phyloP scores from a whole-genome alignment of 2,113 vertebrate genomes.

The Rhinopomastus cyanomelas region DNA sequence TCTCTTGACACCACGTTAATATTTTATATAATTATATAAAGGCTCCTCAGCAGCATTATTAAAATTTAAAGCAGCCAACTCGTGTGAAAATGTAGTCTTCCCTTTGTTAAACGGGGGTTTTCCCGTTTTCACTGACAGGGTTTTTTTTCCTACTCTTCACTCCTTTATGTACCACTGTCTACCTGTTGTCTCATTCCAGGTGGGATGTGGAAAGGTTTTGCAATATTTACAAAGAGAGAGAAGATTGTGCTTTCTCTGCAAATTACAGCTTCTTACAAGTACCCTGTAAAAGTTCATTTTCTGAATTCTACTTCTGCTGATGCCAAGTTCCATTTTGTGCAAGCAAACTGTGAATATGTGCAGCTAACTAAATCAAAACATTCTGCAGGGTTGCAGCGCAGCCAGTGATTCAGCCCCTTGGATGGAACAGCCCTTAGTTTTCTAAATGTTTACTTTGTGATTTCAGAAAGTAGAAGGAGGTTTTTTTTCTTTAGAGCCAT shows the following conservation, averaged over 20 bases:
- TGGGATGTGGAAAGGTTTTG: background rate
- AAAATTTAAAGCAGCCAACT: constrained; percentile 30
- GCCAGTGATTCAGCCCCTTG: background rate
- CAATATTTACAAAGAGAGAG: background rate
- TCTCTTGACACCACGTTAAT: constrained; percentile 1
- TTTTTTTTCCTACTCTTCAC: background rate
- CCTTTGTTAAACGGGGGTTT: background rate
- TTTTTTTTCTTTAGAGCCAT: background rate
- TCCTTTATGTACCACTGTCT: background rate
- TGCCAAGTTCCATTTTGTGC: background rate
- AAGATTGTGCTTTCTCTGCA: background rate
- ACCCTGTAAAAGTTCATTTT: background rate
- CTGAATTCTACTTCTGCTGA: background rate
- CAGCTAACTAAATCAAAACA: background rate
- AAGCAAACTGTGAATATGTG: background rate
- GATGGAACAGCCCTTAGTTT: background rate
- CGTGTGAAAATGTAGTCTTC: background rate
- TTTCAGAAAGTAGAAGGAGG: background rate
- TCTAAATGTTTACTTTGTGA: background rate
- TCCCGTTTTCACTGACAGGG: background rate
- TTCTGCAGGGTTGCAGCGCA: background rate
- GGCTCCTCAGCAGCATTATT: constrained; percentile 29
- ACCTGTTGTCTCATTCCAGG: background rate
- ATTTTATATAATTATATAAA: constrained; percentile 52
- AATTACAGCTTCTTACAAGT: background rate